Evolutionary conservation across 2,888 invertebrate species (phyloP).

Genomic region (Helleia helle): DNA sequence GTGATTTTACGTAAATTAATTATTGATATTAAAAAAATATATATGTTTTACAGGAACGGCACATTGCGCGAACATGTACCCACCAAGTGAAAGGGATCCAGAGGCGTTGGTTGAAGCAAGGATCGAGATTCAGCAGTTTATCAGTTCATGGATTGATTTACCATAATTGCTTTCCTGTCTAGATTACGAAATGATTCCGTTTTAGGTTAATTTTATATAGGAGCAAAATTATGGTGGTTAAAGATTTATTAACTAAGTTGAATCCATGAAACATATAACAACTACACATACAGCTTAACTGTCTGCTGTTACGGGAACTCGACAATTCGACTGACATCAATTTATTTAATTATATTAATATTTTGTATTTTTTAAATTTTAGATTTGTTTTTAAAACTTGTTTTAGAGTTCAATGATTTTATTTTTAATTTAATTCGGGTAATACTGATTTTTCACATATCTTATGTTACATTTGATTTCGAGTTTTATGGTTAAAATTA

Average conservation of each 20-base stretch:
- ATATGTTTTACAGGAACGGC: conserved; percentile 80
- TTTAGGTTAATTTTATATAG: conserved; percentile 3
- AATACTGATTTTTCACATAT: too few relatives aligned
- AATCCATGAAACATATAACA: too few relatives aligned
- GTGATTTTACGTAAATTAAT: too few relatives aligned
- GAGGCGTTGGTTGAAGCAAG: conserved; percentile 81
- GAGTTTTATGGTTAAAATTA: too few relatives aligned
- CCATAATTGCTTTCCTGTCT: conserved; percentile 12
- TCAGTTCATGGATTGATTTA: conserved; percentile 69
- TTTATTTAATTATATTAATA: too few relatives aligned
- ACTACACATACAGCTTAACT: too few relatives aligned
- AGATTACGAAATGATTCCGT: conserved; percentile 9
- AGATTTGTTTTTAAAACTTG: too few relatives aligned
- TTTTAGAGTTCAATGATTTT: too few relatives aligned
- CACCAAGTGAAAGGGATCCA: conserved; percentile 77
- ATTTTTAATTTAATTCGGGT: too few relatives aligned
- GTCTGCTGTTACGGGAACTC: conserved; percentile 2
- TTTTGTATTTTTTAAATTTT: too few relatives aligned
- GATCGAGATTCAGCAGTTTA: conserved; percentile 70
- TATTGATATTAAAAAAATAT: neutral
- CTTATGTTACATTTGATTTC: too few relatives aligned
- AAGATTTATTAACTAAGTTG: too few relatives aligned
- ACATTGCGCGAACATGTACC: conserved; percentile 96
- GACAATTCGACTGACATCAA: conserved; percentile 7
- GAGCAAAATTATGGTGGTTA: neutral